Evolutionary conservation across 2,797 vertebrate genomes (phyloP), one percentile per base, ranked within the genome.

Genomic region (Meriones psammophilus): DNA sequence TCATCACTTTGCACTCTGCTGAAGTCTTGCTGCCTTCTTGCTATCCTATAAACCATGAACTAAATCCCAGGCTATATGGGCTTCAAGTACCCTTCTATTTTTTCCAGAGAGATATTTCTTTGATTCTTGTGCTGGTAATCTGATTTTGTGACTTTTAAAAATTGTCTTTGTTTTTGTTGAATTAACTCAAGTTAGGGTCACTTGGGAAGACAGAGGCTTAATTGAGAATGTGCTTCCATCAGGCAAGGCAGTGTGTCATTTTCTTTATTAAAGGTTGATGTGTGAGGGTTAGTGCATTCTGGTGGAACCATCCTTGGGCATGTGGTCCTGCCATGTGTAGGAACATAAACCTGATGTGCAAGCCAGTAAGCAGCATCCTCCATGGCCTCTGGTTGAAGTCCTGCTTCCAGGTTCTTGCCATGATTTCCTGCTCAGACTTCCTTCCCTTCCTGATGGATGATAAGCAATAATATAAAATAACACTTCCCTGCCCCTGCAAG

Each of bases 41-140:
- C 1, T 10, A 0, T 76, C 64, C 14, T 62, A 83, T 62, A 81
- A n/a, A 39, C 1, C 2, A n/a, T 12, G 12, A 73, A 33, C 3
- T 26, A 42, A 24, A 0, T 6, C 3, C 8, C 81, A 78, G 33
- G 13, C 0, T 6, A 3, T 12, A 1, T 10, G 0, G 1, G 39
- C 3, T 69, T 69, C 18, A 42, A 33, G 58, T 64, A 56, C 9
- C 39, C 8, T 1, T 56, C 20, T 56, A 33, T 2, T 12, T 36
- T 87, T 58, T 39, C 14, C 15, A 39, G 33, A 58, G 20, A 36
- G 14, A 56, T 56, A 56, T 12, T 56, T 15, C 28, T 30, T 50
- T 54, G 30, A 26, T n/a, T 86, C 83, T 15, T 5, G 46, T 26
- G 64, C 12, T n/a, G 10, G 20, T 33, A 50, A 50, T 69, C 28